Percentiles rank a stretch among this genome's conserved stretches.
These are phyloP conservation scores for Hoplostethus atlanticus DNA, from an alignment of 2,797 vertebrate species.

Conservation along the genomic window DNA sequence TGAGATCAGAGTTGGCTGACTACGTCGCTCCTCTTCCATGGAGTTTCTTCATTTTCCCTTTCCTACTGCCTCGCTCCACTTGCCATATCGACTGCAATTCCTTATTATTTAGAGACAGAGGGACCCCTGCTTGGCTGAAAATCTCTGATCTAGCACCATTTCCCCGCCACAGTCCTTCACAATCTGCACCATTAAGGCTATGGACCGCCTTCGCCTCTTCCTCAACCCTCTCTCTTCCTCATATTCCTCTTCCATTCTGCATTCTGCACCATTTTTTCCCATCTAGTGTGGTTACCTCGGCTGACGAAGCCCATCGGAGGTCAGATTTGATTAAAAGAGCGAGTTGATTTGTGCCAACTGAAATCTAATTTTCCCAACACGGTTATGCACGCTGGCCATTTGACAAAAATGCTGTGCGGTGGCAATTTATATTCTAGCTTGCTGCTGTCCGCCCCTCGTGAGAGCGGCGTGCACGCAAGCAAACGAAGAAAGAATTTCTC, in stretches of 20 bases:
- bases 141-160: conserved; percentile 63
- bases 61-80: conserved; percentile 70
- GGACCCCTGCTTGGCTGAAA: conserved; percentile 49
- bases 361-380: conserved; percentile 34
- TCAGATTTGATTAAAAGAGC: conserved; percentile 58
- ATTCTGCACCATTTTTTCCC: conserved; percentile 33
- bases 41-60: conserved; percentile 68
- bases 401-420: conserved; percentile 1
- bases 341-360: conserved; percentile 3
- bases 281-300: conserved; percentile 16
- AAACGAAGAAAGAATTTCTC: conserved; percentile 33
- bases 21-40: conserved; percentile 32
- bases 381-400: conserved; percentile 11
- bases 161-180: conserved; percentile 43
- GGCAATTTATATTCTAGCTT: conserved; percentile 21
- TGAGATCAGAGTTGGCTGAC: conserved; percentile 43
- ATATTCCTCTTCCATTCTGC: not conserved
- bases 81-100: conserved; percentile 77
- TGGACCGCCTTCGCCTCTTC: conserved; percentile 33
- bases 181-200: conserved; percentile 42
- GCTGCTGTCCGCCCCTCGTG: conserved; percentile 32
- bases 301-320: conserved; percentile 40
- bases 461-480: conserved; percentile 2
- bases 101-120: conserved; percentile 75
- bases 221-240: not conserved